Base-by-base conservation (phyloP, 53 echinoderm and acorn worm species). In the Patiria pectinifera region DNA sequence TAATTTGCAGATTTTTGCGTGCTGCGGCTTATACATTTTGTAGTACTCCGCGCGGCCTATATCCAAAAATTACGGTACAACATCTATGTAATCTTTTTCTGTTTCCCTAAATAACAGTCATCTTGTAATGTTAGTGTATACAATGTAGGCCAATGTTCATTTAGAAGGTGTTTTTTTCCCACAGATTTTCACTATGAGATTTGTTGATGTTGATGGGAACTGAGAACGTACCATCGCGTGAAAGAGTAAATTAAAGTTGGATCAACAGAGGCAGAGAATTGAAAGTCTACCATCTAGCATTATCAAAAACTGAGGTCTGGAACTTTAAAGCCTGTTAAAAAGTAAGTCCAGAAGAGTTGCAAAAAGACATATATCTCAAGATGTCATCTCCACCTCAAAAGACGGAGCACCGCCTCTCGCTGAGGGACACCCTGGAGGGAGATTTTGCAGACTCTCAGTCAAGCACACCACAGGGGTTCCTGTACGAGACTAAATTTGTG, bases 401-500 rank as follows among this genome's bases (percentile, higher is more conserved):
- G 61, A 78, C 26, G 77, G 88, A 88, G 77, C 88, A 88, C 6
- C 88, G 88, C 12, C 78, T 88, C 2, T 88, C 88, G 18, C 62
- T 88, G 44, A 78, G 59, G 22, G 88, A 88, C 16, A 60, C 62
- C 21, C 62, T 78, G 2, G 78, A 61, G 26, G 88, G 61, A 14
- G 88, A 88, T n/a, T 77, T 19, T 10, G 70, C 70, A 69, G 92
- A 87, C 59, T 92, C 92, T 19, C 86, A 82, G 49, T 62, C 69
- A 10, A 91, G 92, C 88, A 97, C 97, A 6, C 97, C 97, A 9
- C 94, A 96, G 76, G 97, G 94, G 45, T 97, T 97, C 92, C 81
- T 93, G 21, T 93, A 94, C 45, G 95, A 97, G 85, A 97, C 97
- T 45, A 97, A 97, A 85, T 96, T 95, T 89, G 97, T 97, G 9